Evolutionary conservation across 2,797 vertebrate genomes (phyloP).

Genomic region (Eulemur albifrons): DNA sequence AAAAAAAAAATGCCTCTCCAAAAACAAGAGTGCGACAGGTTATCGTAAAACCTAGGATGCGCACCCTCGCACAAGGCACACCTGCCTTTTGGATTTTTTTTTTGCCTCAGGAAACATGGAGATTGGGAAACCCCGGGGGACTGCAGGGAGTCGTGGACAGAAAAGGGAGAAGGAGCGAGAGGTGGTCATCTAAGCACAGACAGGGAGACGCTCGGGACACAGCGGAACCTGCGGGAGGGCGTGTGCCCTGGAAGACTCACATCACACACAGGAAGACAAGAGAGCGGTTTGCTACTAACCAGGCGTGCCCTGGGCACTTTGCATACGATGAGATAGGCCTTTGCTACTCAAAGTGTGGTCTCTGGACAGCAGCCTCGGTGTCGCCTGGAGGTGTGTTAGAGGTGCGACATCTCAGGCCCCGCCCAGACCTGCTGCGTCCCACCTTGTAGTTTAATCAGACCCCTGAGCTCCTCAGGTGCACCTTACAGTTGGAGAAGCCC

Average conservation of each 20-base stretch:
- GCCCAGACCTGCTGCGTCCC: fast-evolving
- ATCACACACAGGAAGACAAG: not conserved
- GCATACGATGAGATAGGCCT: not conserved
- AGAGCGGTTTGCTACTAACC: fast-evolving
- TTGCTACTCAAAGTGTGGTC: not conserved
- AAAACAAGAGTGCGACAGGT: not conserved
- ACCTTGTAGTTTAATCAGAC: not conserved
- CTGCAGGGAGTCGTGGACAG: fast-evolving
- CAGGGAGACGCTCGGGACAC: not conserved
- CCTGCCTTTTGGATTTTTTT: not conserved
- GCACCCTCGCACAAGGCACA: fast-evolving
- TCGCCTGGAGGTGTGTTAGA: not conserved
- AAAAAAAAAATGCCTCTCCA: not conserved
- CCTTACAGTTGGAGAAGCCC: fast-evolving
- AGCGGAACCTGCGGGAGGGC: not conserved
- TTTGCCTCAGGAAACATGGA: not conserved
- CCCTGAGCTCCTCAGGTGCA: fast-evolving
- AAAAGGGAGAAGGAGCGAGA: not conserved
- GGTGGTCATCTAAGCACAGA: not conserved
- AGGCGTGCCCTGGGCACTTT: not conserved
- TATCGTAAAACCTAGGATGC: not conserved
- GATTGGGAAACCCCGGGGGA: not conserved
- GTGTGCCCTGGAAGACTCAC: not conserved
- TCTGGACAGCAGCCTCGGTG: fast-evolving
- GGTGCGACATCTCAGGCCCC: not conserved